Conservation (phyloP, 2,113 vertebrate genomes). For the Poeciliopsis prolifica region DNA sequence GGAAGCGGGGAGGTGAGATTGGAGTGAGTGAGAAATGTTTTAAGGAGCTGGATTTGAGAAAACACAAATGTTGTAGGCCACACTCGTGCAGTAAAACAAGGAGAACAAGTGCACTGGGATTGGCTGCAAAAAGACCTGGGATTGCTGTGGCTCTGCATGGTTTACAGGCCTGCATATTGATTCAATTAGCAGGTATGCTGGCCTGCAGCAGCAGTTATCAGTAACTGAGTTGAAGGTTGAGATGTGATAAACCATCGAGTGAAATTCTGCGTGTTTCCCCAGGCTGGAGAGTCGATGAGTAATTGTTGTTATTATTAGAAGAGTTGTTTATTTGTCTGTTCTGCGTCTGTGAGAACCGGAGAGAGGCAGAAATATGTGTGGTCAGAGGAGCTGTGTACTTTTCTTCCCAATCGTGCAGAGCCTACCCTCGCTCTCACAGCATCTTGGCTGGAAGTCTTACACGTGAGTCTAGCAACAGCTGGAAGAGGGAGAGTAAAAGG, state of each 20-base stretch:
- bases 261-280: not conserved
- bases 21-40: constrained; percentile 27
- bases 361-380: constrained; percentile 36
- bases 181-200: constrained; percentile 45
- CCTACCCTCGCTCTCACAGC: constrained; percentile 57
- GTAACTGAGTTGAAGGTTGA: not conserved
- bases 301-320: not conserved
- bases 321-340: constrained; percentile 27
- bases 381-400: constrained; percentile 19
- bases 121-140: constrained; percentile 26
- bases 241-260: not conserved
- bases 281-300: constrained; percentile 3
- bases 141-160: constrained; percentile 23
- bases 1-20: constrained; percentile 25
- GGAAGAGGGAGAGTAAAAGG: constrained; percentile 46
- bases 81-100: constrained; percentile 22
- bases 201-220: constrained; percentile 12
- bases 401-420: constrained; percentile 40
- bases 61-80: constrained; percentile 21
- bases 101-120: constrained; percentile 46
- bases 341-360: constrained; percentile 29
- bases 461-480: constrained; percentile 75
- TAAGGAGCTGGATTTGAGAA: constrained; percentile 13
- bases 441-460: constrained; percentile 69
- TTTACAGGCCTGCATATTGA: constrained; percentile 49